Conservation (phyloP, 2,888 invertebrate species). For the Panzeria rudis region DNA sequence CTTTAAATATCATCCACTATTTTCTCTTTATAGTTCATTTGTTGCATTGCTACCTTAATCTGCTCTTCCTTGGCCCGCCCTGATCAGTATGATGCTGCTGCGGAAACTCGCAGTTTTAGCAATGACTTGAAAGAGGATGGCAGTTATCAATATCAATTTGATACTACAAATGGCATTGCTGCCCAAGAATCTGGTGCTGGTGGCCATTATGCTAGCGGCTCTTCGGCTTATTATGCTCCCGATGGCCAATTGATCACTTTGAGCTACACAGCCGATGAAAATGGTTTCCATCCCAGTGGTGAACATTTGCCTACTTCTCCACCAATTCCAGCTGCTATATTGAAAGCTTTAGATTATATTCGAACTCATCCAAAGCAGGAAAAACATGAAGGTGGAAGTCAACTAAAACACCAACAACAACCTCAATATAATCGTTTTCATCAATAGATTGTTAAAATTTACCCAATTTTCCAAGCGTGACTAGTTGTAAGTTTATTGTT, state of each 20-base stretch:
- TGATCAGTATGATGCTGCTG: conserved; percentile 77
- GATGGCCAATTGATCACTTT: conserved; percentile 84
- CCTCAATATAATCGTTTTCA: conserved; percentile 42
- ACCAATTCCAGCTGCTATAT: conserved; percentile 80
- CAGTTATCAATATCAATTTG: conserved; percentile 83
- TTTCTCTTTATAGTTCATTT: conserved; percentile 74
- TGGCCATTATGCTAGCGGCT: conserved; percentile 85
- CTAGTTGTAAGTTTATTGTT: no score
- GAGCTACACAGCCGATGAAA: conserved; percentile 85
- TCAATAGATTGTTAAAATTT: conserved; percentile 34
- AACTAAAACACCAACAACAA: conserved; percentile 52
- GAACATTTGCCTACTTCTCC: conserved; percentile 83
- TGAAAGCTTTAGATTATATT: conserved; percentile 81
- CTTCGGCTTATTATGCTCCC: conserved; percentile 85
- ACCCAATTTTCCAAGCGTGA: neutral
- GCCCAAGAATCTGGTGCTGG: conserved; percentile 85
- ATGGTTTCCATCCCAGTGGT: conserved; percentile 85
- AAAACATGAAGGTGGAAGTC: conserved; percentile 73
- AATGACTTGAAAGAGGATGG: conserved; percentile 83
- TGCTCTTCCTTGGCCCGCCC: conserved; percentile 77
- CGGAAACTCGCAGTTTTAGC: conserved; percentile 82
- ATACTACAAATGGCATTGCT: conserved; percentile 87
- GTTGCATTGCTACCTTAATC: conserved; percentile 74
- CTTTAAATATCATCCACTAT: neutral
- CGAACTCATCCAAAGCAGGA: conserved; percentile 81